Base-by-base conservation (phyloP, 2,888 invertebrate species). In the Euzophera pinguis region DNA sequence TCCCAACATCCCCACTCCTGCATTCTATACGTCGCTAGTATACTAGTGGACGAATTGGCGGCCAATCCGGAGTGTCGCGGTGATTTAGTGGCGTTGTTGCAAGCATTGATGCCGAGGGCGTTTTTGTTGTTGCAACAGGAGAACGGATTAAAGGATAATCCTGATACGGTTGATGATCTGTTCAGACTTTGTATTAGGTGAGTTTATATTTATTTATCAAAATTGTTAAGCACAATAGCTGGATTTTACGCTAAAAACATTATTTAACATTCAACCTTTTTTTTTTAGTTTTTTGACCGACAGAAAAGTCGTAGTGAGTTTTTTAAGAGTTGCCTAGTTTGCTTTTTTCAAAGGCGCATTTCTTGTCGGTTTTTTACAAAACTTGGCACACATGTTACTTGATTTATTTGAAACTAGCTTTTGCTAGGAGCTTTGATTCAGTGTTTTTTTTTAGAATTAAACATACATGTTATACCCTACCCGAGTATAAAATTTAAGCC, bases 151-250 rank as follows among this genome's bases (percentile, higher is more conserved):
- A 91, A 94, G 55, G 95, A 98, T 78, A 96, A 99, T 90, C 99
- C 99, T 0, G 99, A 99, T 73, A 99, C 99, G 0, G 98, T 99
- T 0, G 99, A 99, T 75, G 99, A 99, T 77, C 94, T 99, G 62
- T 99, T 99, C 84, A 91, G 97, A 47, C 90, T 98, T 34, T 96
- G 96, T 67, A 92, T 94, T 48, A 90, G 96, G 84, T 84, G 2
- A 55, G 60, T 50, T 12, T 27, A 22, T 22, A 22, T 3, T 22
- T 5, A 22, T 22, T 42, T 9, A 7, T 12, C n/a, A 32, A 6
- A 1, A 9, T 32, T 32, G 7, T 32, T 7, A 10, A 6, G 32
- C 7, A 4, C 8, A 6, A 6, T 32, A 4, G 32, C 7, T 32
- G 32, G 3, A 9, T 10, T 32, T 32, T 32, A 7, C 29, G 5